Evolutionary conservation across 2,888 invertebrate genomes (phyloP).

Genomic region (Bimastos eiseni): DNA sequence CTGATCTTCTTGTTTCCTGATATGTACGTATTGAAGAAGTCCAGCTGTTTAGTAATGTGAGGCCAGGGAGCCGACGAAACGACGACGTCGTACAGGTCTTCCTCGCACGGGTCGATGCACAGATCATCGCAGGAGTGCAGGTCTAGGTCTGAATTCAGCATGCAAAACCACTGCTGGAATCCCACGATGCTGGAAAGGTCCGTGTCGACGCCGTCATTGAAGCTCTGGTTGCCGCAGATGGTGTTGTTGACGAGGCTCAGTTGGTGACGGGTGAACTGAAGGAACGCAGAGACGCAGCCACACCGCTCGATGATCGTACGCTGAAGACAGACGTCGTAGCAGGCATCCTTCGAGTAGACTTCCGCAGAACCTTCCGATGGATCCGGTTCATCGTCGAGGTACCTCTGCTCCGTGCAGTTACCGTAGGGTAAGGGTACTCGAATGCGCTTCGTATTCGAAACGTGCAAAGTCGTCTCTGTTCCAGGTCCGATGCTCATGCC

Average conservation of each 20-base stretch:
- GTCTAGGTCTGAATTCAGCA: background rate
- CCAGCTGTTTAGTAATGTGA: background rate
- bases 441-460: background rate
- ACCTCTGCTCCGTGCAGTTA: background rate
- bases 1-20: background rate
- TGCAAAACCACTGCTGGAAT: background rate
- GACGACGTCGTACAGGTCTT: background rate
- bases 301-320: constrained; percentile 3
- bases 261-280: background rate
- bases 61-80: constrained; percentile 27
- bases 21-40: constrained; percentile 17
- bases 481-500: constrained; percentile 26
- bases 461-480: background rate
- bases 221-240: background rate
- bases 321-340: constrained; percentile 24
- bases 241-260: background rate
- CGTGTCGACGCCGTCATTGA: background rate
- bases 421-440: constrained; percentile 7
- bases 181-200: background rate
- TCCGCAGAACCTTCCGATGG: background rate
- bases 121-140: background rate
- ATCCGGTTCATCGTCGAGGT: background rate
- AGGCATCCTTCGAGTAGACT: background rate
- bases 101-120: constrained; percentile 6
- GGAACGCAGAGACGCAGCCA: background rate